Conservation (phyloP, 2,888 invertebrate species). For the Amphipyra tragopoginis region DNA sequence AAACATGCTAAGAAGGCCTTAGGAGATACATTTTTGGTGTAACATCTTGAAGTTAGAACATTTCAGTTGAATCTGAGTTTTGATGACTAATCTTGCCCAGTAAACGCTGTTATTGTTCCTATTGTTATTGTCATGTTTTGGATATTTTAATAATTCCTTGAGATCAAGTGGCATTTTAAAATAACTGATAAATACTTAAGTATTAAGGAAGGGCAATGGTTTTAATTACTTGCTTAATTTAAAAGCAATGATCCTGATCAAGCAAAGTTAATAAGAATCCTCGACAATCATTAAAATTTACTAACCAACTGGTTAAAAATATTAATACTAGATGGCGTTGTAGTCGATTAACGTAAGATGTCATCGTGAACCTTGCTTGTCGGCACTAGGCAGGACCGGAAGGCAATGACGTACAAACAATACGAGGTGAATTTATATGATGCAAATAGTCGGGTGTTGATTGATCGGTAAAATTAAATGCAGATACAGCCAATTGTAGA, state of each 20-base stretch:
- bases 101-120: too few species aligned
- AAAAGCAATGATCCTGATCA: conserved; percentile 8
- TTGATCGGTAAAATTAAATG: conserved; percentile 60
- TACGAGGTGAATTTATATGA: conserved; percentile 70
- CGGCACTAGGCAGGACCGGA: conserved; percentile 67
- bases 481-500: conserved; percentile 52
- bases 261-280: background rate
- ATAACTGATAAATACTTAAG: background rate
- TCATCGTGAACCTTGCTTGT: conserved; percentile 64
- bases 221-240: background rate
- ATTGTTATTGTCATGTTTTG: too few species aligned
- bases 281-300: conserved; percentile 4
- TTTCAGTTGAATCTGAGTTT: too few species aligned
- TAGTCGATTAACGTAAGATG: conserved; percentile 52
- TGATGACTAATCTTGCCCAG: too few species aligned
- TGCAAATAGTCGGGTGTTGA: conserved; percentile 64
- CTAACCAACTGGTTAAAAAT: conserved; percentile 11
- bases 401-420: conserved; percentile 69
- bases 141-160: too few species aligned
- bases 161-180: too few species aligned
- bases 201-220: conserved; percentile 3
- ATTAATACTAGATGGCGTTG: conserved; percentile 48
- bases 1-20: conserved; percentile 1
- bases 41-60: too few species aligned
- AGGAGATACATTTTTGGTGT: background rate